Conservation (phyloP, 2,888 invertebrate genomes). For the Neoascia interrupta region DNA sequence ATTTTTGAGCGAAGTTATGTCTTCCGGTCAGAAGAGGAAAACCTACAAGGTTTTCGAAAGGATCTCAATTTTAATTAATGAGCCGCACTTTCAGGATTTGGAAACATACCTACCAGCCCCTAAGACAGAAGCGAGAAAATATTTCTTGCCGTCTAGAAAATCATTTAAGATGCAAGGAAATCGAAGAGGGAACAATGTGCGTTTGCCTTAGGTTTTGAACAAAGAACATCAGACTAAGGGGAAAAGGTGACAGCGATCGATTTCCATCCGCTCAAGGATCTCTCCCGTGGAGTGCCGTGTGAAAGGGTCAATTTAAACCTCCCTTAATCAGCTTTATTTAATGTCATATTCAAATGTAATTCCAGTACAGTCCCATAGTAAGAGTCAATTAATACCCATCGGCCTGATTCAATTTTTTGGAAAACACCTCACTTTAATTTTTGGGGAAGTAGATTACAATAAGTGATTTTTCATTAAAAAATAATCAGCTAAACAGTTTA, state of each 20-base stretch:
- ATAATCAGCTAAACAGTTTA: slow-evolving; percentile 3
- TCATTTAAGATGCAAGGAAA: slow-evolving; percentile 5
- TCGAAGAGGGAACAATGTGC: slow-evolving; percentile 15
- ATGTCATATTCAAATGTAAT: background rate
- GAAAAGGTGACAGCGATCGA: slow-evolving; percentile 22
- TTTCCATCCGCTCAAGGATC: slow-evolving; percentile 25
- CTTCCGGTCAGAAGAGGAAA: slow-evolving; percentile 23
- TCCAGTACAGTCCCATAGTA: background rate
- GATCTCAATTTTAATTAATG: slow-evolving; percentile 38
- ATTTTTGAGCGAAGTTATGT: slow-evolving; percentile 16
- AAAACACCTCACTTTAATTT: background rate
- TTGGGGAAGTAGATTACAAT: no score
- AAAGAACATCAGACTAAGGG: no score
- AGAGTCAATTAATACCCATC: background rate
- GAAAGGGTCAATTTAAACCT: slow-evolving; percentile 4
- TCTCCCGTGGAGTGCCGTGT: slow-evolving; percentile 5
- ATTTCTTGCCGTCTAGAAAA: slow-evolving; percentile 19
- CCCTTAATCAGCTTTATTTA: slow-evolving; percentile 24
- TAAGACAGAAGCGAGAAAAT: slow-evolving; percentile 47
- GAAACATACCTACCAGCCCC: background rate
- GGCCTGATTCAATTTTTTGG: background rate
- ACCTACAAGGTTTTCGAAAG: background rate
- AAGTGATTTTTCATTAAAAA: no score
- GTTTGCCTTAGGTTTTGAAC: no score
- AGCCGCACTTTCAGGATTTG: slow-evolving; percentile 14